A percentile compares a stretch with the other conserved stretches of the same genome.
phyloP scores from a whole-genome alignment of 2,113 vertebrate genomes.

The Cephalopholis sonnerati region DNA sequence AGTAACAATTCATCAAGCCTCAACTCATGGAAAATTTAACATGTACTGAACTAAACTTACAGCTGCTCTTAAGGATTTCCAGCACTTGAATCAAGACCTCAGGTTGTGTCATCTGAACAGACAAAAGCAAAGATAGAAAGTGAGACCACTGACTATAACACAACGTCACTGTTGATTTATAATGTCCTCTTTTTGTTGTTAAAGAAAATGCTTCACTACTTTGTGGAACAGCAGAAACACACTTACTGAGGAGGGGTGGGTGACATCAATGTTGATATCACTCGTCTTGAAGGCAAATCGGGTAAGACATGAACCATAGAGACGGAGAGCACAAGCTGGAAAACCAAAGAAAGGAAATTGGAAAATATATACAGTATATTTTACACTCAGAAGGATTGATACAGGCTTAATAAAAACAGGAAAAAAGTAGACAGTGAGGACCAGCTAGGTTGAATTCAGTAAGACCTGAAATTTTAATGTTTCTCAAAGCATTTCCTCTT shows the following conservation, averaged over 20 bases:
- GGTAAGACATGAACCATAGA: slow-evolving; percentile 96
- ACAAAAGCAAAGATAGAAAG: neutral
- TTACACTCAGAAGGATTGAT: neutral
- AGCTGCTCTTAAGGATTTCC: slow-evolving; percentile 93
- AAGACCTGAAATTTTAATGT: neutral
- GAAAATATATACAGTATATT: neutral
- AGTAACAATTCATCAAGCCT: neutral
- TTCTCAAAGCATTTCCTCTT: neutral
- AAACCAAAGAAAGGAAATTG: slow-evolving; percentile 17
- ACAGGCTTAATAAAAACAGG: neutral
- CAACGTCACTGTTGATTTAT: neutral
- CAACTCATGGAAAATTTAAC: neutral
- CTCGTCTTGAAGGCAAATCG: slow-evolving; percentile 97
- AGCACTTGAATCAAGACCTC: slow-evolving; percentile 97
- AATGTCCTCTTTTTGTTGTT: neutral
- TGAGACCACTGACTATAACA: neutral
- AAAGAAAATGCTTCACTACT: neutral
- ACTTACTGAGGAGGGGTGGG: slow-evolving; percentile 92
- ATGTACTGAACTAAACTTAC: slow-evolving; percentile 79
- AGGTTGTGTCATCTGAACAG: slow-evolving; percentile 94
- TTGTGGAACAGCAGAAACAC: neutral
- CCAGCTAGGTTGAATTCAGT: neutral
- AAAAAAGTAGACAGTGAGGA: neutral
- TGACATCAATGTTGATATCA: slow-evolving; percentile 96
- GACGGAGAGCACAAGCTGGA: slow-evolving; percentile 92